phyloP scores from a whole-genome alignment of 1,140 invertebrate genomes.

The Papilio helenus region DNA sequence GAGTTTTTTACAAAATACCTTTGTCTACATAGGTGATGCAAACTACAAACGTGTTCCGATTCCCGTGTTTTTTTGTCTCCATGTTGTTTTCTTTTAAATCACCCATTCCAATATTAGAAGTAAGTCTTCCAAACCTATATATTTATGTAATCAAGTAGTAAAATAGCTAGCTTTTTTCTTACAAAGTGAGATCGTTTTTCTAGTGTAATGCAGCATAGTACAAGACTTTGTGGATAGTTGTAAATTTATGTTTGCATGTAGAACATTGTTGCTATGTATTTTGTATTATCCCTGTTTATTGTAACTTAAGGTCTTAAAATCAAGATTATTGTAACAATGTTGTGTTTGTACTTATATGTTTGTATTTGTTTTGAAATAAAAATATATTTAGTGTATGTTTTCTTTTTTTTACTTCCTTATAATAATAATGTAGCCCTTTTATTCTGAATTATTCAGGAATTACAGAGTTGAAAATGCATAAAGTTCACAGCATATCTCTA shows the following conservation, averaged over 20 bases:
- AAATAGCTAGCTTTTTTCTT: background rate
- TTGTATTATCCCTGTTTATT: background rate
- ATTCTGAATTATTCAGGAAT: too few relatives aligned
- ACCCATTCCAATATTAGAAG: background rate
- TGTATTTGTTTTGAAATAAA: conserved; percentile 71
- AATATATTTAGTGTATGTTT: conserved; percentile 49
- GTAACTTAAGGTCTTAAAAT: conserved; percentile 22
- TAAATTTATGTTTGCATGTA: conserved; percentile 8
- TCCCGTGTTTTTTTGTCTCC: background rate
- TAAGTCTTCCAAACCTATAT: conserved; percentile 8
- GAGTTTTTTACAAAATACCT: background rate
- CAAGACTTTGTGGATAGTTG: background rate
- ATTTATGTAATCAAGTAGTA: background rate
- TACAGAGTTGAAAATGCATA: too few relatives aligned
- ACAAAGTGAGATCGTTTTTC: background rate
- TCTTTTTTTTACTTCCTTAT: conserved; percentile 36
- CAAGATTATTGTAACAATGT: conserved; percentile 38
- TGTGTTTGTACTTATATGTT: conserved; percentile 65
- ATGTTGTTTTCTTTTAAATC: conserved; percentile 18
- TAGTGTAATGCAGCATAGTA: background rate
- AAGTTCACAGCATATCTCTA: too few relatives aligned
- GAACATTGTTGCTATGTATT: background rate
- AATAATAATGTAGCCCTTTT: too few relatives aligned
- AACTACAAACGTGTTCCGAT: background rate
- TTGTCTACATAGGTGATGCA: background rate